Conservation (phyloP, 2,888 invertebrate species). For the Drosophila kambysellisi region DNA sequence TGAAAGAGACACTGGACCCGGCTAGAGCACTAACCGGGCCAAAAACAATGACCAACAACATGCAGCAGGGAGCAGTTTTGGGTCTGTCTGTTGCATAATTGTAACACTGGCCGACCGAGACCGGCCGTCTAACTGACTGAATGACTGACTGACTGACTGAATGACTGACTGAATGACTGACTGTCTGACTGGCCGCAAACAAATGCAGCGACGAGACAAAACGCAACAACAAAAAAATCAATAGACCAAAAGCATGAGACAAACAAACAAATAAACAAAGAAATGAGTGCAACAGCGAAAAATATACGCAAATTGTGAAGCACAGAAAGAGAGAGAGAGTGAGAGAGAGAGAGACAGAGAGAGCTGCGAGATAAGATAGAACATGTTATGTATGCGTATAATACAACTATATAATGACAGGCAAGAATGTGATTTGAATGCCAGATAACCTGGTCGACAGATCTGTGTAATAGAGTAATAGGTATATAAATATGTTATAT, state of each 20-base stretch:
- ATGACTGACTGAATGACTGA: conserved; percentile 46
- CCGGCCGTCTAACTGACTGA: conserved; percentile 23
- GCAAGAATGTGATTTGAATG: background rate
- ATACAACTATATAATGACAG: conserved; percentile 21
- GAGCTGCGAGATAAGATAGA: conserved; percentile 11
- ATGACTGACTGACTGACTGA: conserved; percentile 19
- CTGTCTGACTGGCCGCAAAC: conserved; percentile 63
- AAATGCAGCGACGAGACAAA: conserved; percentile 63
- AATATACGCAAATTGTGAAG: conserved; percentile 52
- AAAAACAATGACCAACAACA: conserved; percentile 47
- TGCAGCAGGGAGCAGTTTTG: background rate
- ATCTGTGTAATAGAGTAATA: background rate
- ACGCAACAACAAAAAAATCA: conserved; percentile 62
- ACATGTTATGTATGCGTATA: too few species aligned
- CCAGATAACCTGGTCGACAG: background rate
- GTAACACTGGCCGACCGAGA: conserved; percentile 78
- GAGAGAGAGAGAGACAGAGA: conserved; percentile 15
- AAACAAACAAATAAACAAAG: conserved; percentile 35
- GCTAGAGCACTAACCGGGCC: conserved; percentile 33
- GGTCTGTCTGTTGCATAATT: conserved; percentile 75
- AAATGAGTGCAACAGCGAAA: conserved; percentile 42
- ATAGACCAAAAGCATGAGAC: conserved; percentile 62
- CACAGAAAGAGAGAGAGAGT: conserved; percentile 18
- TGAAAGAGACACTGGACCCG: conserved; percentile 31
- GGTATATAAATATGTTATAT: background rate